phyloP scores from a whole-genome alignment of 2,113 vertebrate species.

The Pseudois nayaur region DNA sequence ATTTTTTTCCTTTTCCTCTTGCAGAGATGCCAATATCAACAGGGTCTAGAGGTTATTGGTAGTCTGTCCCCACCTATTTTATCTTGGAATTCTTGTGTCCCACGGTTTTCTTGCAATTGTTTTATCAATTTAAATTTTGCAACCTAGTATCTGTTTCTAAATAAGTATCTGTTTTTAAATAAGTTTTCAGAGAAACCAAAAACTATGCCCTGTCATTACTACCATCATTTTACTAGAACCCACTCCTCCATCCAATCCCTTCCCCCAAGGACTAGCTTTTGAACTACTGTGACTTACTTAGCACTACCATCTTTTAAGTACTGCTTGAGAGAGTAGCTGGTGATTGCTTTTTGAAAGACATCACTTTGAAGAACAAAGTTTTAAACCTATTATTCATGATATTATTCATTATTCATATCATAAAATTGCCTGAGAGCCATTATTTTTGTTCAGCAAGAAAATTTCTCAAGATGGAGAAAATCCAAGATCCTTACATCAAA shows the following conservation, averaged over 20 bases:
- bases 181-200: constrained; percentile 11
- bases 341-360: not conserved
- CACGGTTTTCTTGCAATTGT: not conserved
- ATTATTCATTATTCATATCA: not conserved
- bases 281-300: not conserved
- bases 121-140: not conserved
- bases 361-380: not conserved
- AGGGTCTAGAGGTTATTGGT: not conserved
- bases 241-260: not conserved
- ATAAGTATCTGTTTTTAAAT: not conserved
- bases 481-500: not conserved
- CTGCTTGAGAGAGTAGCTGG: not conserved
- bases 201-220: not conserved
- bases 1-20: not conserved
- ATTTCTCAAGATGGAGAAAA: not conserved
- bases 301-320: not conserved
- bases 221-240: not conserved
- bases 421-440: not conserved
- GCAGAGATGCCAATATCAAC: not conserved
- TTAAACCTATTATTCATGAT: not conserved
- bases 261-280: not conserved
- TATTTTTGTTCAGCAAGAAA: constrained; percentile 32
- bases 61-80: not conserved
- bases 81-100: not conserved
- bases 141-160: not conserved